phyloP scores from a whole-genome alignment of 1,140 invertebrate genomes.

The Myzus persicae region DNA sequence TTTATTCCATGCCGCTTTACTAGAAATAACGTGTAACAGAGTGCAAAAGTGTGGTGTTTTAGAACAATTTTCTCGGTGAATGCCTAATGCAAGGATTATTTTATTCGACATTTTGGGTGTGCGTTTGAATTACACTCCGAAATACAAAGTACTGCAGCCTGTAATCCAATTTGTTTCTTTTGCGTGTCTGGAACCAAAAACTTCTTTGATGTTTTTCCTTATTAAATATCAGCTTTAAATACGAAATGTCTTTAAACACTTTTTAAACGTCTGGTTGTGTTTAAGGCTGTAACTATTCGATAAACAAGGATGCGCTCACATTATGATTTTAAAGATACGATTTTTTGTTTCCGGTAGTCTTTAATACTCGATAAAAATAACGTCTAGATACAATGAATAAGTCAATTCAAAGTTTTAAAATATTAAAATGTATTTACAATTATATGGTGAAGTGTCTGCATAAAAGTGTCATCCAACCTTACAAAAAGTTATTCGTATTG shows the following conservation, averaged over 20 bases:
- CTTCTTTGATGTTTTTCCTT: background rate
- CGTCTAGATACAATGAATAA: background rate
- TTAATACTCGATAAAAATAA: background rate
- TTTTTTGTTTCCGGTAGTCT: background rate
- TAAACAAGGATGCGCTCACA: background rate
- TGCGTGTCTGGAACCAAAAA: background rate
- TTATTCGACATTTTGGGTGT: background rate
- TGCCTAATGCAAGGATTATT: background rate
- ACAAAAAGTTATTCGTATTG: background rate
- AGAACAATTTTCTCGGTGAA: background rate
- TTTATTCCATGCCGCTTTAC: background rate
- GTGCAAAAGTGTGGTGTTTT: background rate
- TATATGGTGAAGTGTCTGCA: background rate
- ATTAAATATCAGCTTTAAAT: background rate
- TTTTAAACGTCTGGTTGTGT: background rate
- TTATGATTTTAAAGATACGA: background rate
- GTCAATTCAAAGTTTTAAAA: background rate
- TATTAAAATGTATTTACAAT: background rate
- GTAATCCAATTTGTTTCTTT: background rate
- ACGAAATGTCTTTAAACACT: background rate
- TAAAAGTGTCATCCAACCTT: background rate
- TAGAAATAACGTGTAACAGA: background rate
- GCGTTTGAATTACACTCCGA: background rate
- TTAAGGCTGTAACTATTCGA: background rate
- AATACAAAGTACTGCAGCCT: background rate